These are phyloP conservation scores for Schizaphis graminum DNA, from an alignment of 2,888 invertebrate species.

Conservation along the genomic window DNA sequence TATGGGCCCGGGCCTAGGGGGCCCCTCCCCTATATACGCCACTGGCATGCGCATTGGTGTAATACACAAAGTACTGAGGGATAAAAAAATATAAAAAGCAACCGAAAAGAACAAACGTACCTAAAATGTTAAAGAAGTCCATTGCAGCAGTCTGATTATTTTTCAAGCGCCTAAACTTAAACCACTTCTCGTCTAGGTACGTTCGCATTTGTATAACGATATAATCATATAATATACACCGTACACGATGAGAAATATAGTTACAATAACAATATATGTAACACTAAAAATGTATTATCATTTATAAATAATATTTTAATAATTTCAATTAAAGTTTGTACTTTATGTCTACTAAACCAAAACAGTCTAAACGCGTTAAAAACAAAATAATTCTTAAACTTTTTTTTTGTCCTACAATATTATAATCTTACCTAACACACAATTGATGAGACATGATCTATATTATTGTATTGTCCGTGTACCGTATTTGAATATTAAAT, in stretches of 20 bases:
- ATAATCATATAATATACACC: neutral
- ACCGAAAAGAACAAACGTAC: neutral
- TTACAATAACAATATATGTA: neutral
- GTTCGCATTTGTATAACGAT: neutral
- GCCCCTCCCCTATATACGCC: too few relatives aligned
- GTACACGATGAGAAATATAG: neutral
- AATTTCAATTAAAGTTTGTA: slow-evolving; percentile 41
- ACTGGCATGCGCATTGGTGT: neutral
- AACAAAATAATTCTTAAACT: slow-evolving; percentile 31
- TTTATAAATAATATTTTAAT: neutral
- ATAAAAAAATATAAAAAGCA: slow-evolving; percentile 20
- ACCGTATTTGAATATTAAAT: neutral
- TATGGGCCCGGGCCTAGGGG: too few relatives aligned
- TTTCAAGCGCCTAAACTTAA: neutral
- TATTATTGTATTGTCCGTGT: slow-evolving; percentile 28
- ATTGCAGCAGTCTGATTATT: neutral
- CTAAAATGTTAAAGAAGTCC: neutral
- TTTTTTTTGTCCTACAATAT: slow-evolving; percentile 20
- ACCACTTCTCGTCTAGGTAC: neutral
- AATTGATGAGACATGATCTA: neutral
- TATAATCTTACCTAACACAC: slow-evolving; percentile 7
- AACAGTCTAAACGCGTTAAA: slow-evolving; percentile 60
- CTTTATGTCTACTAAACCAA: slow-evolving; percentile 57
- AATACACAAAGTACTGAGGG: neutral
- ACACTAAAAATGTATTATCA: neutral